A percentile compares a stretch with the other conserved stretches of the same genome.
Conservation (phyloP, 2,797 vertebrate species). For the Tolypeutes matacus region DNA sequence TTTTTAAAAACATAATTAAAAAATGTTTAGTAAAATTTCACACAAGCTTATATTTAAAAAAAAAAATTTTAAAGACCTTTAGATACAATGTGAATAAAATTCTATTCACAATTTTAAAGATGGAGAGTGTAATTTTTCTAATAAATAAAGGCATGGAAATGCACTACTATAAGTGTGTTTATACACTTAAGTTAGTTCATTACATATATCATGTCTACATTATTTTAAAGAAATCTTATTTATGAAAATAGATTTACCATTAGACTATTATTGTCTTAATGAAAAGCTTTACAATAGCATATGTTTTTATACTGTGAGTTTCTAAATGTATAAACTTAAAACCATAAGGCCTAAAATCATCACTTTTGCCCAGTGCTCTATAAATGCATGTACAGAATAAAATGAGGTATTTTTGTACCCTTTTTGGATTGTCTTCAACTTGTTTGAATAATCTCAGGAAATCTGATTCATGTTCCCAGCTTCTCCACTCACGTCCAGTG, state of each 20-base stretch:
- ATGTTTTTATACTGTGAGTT: conserved; percentile 29
- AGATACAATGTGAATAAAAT: conserved; percentile 24
- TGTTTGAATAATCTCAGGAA: background rate
- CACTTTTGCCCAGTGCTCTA: background rate
- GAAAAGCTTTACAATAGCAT: conserved; percentile 25
- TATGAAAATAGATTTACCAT: conserved; percentile 46
- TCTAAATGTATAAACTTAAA: background rate
- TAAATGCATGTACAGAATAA: background rate
- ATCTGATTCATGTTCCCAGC: background rate
- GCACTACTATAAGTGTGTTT: background rate
- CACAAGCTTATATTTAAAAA: background rate
- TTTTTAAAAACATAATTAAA: conserved; percentile 5
- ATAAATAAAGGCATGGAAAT: background rate
- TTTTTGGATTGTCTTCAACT: background rate
- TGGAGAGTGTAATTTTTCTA: background rate
- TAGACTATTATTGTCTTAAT: conserved; percentile 7
- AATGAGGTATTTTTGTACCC: background rate
- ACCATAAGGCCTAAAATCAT: background rate
- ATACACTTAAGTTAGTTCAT: background rate
- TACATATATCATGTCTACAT: conserved; percentile 31
- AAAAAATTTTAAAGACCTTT: conserved; percentile 11
- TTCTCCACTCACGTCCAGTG: background rate
- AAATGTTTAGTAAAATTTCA: conserved; percentile 48
- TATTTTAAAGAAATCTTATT: conserved; percentile 58
- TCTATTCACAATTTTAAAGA: conserved; percentile 36